Conservation (phyloP, 2,113 vertebrate genomes). For the Laticauda laticaudata region DNA sequence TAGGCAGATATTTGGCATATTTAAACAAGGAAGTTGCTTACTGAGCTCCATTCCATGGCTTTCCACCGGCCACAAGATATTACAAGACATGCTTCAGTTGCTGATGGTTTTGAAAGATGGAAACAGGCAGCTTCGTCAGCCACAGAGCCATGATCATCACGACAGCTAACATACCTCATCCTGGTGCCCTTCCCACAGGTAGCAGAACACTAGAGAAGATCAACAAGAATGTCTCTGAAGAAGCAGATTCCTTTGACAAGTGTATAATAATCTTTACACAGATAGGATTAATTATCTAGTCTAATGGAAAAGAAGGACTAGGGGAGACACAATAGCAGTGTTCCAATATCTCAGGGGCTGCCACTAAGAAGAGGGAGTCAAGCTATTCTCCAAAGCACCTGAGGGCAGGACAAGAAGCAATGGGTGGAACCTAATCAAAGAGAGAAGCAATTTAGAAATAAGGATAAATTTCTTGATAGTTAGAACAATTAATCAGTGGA, state of each 20-base stretch:
- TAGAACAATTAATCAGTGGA: no score
- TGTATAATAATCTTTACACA: not conserved
- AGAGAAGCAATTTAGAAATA: no score
- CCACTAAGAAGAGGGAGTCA: no score
- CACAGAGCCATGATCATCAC: constrained; percentile 91
- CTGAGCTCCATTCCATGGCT: constrained; percentile 90
- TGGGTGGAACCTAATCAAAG: no score
- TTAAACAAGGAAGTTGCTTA: constrained; percentile 65
- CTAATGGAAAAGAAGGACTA: no score
- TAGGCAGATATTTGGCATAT: not conserved
- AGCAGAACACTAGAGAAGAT: constrained; percentile 83
- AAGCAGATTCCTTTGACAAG: not conserved
- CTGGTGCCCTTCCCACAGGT: constrained; percentile 92
- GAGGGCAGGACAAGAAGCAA: no score
- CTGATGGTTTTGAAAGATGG: constrained; percentile 83
- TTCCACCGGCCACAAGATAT: constrained; percentile 93
- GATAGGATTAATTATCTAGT: no score
- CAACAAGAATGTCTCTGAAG: constrained; percentile 16
- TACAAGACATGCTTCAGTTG: constrained; percentile 84
- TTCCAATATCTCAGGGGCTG: no score
- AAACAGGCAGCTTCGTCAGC: constrained; percentile 86
- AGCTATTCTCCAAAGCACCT: no score
- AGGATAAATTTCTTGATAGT: no score
- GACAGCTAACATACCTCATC: constrained; percentile 96
- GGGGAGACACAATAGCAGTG: no score